phyloP scores from a whole-genome alignment of 2,888 invertebrate genomes.

The Tolmerus cingulatus region DNA sequence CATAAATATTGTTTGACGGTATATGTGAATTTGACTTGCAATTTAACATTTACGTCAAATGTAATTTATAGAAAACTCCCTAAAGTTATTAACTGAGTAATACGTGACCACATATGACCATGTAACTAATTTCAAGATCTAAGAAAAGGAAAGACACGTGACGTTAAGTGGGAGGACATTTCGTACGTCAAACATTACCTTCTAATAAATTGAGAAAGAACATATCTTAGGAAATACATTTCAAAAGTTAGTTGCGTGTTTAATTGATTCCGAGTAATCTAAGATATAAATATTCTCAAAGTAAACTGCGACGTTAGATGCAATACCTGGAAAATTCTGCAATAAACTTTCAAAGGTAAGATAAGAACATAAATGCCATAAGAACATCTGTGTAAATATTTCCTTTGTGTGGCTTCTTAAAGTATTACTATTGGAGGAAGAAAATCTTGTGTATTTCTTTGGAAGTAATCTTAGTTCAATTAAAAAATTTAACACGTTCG shows the following conservation, averaged over 20 bases:
- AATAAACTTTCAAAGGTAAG: neutral
- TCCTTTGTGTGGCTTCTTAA: neutral
- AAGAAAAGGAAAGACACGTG: neutral
- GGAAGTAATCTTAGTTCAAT: neutral
- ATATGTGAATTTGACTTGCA: neutral
- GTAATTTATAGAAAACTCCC: neutral
- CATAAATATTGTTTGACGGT: neutral
- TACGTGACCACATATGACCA: neutral
- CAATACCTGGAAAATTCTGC: neutral
- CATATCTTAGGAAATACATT: neutral
- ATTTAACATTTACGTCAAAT: neutral
- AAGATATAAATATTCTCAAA: neutral
- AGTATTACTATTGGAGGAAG: neutral
- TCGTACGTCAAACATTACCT: neutral
- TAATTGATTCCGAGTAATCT: neutral
- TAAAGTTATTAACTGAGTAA: neutral
- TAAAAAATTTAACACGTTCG: neutral
- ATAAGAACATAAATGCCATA: neutral
- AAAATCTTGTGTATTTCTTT: neutral
- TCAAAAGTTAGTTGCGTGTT: neutral
- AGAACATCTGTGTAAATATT: too few species aligned
- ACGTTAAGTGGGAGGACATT: neutral
- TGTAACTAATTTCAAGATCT: neutral
- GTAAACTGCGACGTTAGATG: neutral
- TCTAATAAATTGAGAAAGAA: neutral